Base-by-base conservation (phyloP, 2,797 vertebrate species). In the Betta splendens region DNA sequence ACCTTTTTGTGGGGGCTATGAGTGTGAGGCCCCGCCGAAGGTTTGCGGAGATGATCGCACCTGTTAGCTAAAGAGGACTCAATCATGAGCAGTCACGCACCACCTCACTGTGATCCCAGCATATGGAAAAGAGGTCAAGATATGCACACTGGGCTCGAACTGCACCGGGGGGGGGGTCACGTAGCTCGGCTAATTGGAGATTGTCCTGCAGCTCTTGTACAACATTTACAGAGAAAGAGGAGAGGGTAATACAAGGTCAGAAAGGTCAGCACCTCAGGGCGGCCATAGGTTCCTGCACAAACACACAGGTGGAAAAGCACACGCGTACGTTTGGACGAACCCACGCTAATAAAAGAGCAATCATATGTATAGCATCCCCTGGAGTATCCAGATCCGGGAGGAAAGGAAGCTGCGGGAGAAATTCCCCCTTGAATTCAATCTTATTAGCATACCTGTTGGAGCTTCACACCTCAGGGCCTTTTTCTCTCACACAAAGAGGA, bases 61-160 rank as follows among this genome's bases (percentile, higher is more conserved):
- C 80, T 79, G 77, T 85, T 87, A 85, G 73, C 63, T 62, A 73
- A 85, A 79, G 77, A 77, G 59, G 72, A 64, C 73, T 82, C 76
- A 74, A 79, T 85, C 81, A 77, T 72, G 77, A 79, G 47, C 56
- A 60, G 86, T 86, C 81, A 79, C 75, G 69, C 75, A 63, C 77
- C 65, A 51, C 54, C 67, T 75, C 64, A 18, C 60, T 25, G 62
- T 1, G 56, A 75, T 77, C 69, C 35, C 66, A 43, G 50, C 62
- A 33, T 73, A 73, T 53, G 65, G 64, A 26, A 75, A 64, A 68
- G 58, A 56, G 47, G 61, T 45, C 35, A 43, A 42, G 72, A 69
- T 69, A 68, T 70, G 61, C 64, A 52, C 63, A 69, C n/a, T 17
- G 39, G 37, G 53, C 36, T 32, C 10, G 37, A 20, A 44, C 69